These are phyloP conservation scores for Caenorhabditis zanzibari DNA, from an alignment of 2,888 invertebrate genomes.

Conservation along the genomic window DNA sequence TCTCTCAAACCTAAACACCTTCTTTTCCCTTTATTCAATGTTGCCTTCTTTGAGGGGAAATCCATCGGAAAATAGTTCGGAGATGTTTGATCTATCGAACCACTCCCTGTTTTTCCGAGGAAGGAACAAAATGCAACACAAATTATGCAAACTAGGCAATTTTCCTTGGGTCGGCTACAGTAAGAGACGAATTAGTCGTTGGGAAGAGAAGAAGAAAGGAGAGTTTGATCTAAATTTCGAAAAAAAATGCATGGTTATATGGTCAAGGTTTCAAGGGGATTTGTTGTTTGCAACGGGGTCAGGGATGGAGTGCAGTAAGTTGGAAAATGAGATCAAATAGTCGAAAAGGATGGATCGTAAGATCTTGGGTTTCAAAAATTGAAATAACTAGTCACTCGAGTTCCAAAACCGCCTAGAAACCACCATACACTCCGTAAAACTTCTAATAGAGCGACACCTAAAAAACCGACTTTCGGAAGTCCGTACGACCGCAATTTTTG, in stretches of 20 bases:
- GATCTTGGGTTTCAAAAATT: neutral
- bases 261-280: neutral
- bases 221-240: slow-evolving; percentile 1
- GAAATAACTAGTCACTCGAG: no score
- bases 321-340: neutral
- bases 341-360: neutral
- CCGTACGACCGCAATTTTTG: no score
- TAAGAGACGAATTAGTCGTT: neutral
- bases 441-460: no score
- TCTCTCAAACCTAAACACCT: neutral
- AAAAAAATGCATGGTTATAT: neutral
- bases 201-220: no score
- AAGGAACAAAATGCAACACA: slow-evolving; percentile 24
- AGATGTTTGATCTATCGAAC: slow-evolving; percentile 47
- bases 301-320: neutral
- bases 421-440: no score
- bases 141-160: slow-evolving; percentile 57
- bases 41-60: neutral
- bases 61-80: slow-evolving; percentile 4
- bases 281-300: neutral
- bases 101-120: slow-evolving; percentile 10
- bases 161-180: neutral
- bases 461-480: no score
- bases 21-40: neutral
- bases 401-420: no score